These are phyloP conservation scores for Anser brachyrhynchus DNA, from an alignment of 2,113 vertebrate genomes.

Conservation along the genomic window DNA sequence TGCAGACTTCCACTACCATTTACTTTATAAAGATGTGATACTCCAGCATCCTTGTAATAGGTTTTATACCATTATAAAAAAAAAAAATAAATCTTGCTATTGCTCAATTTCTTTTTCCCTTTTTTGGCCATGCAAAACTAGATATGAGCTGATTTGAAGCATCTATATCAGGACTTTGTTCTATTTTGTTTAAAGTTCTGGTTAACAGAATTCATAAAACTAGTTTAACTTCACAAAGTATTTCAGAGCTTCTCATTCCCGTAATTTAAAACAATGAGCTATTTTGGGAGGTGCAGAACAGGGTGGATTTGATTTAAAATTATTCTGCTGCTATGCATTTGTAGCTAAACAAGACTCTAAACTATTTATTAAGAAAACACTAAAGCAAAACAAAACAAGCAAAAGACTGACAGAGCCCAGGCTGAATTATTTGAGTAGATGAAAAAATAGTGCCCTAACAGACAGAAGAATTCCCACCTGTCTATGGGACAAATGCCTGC, in stretches of 20 bases:
- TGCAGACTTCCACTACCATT: background rate
- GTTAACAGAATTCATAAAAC: background rate
- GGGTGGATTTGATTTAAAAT: background rate
- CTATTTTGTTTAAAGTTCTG: background rate
- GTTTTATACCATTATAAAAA: background rate
- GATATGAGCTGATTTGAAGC: background rate
- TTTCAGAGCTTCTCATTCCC: background rate
- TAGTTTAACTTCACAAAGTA: background rate
- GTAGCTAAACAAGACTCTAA: background rate
- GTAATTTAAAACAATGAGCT: slow-evolving; percentile 2
- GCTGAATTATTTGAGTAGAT: background rate
- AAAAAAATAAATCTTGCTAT: background rate
- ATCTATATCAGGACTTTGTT: background rate
- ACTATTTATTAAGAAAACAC: background rate
- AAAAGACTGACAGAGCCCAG: background rate
- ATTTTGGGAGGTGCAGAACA: background rate
- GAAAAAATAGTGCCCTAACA: background rate
- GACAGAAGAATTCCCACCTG: background rate
- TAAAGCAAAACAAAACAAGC: background rate
- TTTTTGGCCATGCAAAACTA: background rate
- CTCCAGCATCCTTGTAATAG: background rate
- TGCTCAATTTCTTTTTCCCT: background rate
- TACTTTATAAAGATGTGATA: background rate
- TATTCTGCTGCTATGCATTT: background rate
- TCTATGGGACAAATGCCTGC: background rate